Conservation (phyloP, 2,888 invertebrate genomes). For the Harpalus rubripes region DNA sequence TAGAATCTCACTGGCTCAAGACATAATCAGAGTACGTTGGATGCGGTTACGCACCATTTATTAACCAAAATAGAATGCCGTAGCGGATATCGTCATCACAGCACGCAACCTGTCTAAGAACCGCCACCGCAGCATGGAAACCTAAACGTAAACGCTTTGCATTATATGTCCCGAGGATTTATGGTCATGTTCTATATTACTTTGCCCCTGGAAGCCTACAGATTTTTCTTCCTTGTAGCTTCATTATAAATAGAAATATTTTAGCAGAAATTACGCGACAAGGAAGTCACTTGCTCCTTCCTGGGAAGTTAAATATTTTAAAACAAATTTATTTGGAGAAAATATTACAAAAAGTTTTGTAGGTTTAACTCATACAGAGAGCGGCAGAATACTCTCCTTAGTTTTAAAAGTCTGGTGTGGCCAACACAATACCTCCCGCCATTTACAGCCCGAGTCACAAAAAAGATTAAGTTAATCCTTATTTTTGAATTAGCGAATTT, state of each 20-base stretch:
- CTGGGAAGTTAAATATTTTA: neutral
- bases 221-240: conserved; percentile 5
- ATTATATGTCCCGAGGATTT: conserved; percentile 46
- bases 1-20: conserved; percentile 56
- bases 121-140: conserved; percentile 30
- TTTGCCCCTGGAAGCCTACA: conserved; percentile 7
- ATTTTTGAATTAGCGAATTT: too few species aligned
- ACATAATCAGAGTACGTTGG: conserved; percentile 30
- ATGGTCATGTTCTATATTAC: conserved; percentile 39
- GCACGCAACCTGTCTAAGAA: conserved; percentile 56
- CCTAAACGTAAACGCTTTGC: conserved; percentile 41
- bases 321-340: too few species aligned
- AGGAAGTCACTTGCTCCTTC: neutral
- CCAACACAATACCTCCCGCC: too few species aligned
- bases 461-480: too few species aligned
- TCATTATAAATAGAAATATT: conserved; percentile 25
- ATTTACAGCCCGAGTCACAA: too few species aligned
- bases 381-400: too few species aligned
- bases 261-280: neutral
- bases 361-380: too few species aligned
- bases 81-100: conserved; percentile 34
- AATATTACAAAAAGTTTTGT: too few species aligned
- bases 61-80: conserved; percentile 51
- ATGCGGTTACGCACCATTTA: conserved; percentile 56
- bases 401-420: too few species aligned